Evolutionary conservation across 2,113 vertebrate species (phyloP), one percentile per base, ranked within the genome.

Genomic region (Gallinago paraguaiae): DNA sequence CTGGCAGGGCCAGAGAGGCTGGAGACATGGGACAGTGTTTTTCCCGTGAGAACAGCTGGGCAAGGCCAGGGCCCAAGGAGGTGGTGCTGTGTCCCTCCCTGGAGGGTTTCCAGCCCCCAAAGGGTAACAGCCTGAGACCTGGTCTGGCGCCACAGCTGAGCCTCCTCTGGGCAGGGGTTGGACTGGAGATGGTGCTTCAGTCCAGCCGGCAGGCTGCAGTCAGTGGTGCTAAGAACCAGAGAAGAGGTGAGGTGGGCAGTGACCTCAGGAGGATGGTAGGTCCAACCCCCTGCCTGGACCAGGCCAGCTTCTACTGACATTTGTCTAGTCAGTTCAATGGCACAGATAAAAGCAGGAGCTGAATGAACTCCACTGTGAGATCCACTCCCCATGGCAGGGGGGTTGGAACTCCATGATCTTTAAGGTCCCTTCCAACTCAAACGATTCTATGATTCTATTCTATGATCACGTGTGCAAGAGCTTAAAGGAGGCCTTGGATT

Each of bases 261-360:
- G 41, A 41, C 16, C 15, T 69, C 39, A 37, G 31, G 43, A 92
- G 18, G 10, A 7, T 10, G 8, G 7, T 37, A 3, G 31, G 12
- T 92, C 39, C 57, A 60, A 3, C 0, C 10, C 10, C 5, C 10
- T 50, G 5, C 19, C 46, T 4, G 4, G 46, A 65, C 17, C 7
- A 41, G 17, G 9, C 41, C 30, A 69, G 0, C 31, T 53, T 48
- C 35, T 18, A 6, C 46, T 2, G 3, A 1, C 0, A 0, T n/a
- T 46, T 17, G 1, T 51, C 31, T 61, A 14, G 6, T 75, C 27
- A 24, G 30, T 84, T 77, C 54, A 33, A 7, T 5, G 20, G 28
- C 45, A 27, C 37, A 51, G 31, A 28, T 33, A 46, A 57, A 87
- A 87, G 16, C 37, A 57, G 45, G 61, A 15, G 24, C 69, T 65